These are phyloP conservation scores for Acanthosepion esculentum DNA, from an alignment of 2,888 invertebrate genomes.

Conservation along the genomic window DNA sequence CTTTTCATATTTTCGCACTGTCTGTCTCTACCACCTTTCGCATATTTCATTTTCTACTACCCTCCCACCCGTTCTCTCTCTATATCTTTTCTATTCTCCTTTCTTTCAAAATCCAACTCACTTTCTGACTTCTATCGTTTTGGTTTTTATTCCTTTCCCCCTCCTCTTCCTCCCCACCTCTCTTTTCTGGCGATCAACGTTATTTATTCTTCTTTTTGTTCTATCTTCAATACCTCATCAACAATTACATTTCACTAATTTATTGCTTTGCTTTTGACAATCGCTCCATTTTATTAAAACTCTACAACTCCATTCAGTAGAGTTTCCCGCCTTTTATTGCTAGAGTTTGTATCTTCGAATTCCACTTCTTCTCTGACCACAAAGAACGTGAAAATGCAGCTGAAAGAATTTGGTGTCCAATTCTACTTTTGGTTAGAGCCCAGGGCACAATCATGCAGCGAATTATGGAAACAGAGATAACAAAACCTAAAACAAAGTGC, in stretches of 20 bases:
- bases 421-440: not conserved
- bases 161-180: fast-evolving
- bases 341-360: not conserved
- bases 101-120: too few species aligned
- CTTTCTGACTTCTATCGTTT: too few species aligned
- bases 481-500: not conserved
- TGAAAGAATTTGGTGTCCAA: not conserved
- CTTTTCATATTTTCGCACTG: not conserved
- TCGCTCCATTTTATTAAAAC: not conserved
- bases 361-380: not conserved
- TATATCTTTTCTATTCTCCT: too few species aligned
- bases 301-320: not conserved
- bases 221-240: not conserved
- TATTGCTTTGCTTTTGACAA: not conserved
- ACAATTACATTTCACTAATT: not conserved
- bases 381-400: not conserved
- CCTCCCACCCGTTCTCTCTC: too few species aligned
- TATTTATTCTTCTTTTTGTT: not conserved
- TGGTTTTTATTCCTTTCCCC: too few species aligned
- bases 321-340: not conserved
- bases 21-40: not conserved
- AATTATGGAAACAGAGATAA: not conserved
- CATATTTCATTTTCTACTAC: too few species aligned
- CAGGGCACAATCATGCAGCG: not conserved
- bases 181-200: not conserved